phyloP scores from a whole-genome alignment of 2,797 vertebrate species.

The Zenarchopterus dispar region DNA sequence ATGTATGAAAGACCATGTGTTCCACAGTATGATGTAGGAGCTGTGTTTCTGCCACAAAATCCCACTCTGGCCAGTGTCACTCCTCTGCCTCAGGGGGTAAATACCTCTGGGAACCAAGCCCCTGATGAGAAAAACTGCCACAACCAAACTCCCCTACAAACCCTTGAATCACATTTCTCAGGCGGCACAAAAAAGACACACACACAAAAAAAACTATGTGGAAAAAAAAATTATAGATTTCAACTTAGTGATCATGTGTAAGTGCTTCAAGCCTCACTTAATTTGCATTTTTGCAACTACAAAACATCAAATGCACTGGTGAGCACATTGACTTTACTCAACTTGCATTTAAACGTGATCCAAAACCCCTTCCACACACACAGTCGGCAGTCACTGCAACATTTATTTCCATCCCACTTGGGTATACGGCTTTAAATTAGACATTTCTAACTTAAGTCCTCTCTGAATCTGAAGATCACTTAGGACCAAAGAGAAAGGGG shows the following conservation, averaged over 20 bases:
- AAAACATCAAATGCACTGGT: constrained; percentile 30
- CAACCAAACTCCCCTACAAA: constrained; percentile 18
- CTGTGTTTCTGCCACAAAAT: constrained; percentile 71
- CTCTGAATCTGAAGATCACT: constrained; percentile 50
- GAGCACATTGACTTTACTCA: constrained; percentile 23
- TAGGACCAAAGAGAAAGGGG: constrained; percentile 43
- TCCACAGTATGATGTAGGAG: constrained; percentile 68
- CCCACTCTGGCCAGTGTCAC: constrained; percentile 80
- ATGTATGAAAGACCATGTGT: constrained; percentile 64
- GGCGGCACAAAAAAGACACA: not conserved
- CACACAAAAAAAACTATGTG: not conserved
- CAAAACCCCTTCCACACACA: constrained; percentile 4
- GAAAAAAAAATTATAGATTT: constrained; percentile 5
- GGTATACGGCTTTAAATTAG: constrained; percentile 40
- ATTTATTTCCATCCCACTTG: constrained; percentile 45
- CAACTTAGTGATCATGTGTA: too few relatives aligned
- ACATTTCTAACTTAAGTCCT: constrained; percentile 38
- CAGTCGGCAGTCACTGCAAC: constrained; percentile 41
- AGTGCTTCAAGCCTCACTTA: constrained; percentile 18
- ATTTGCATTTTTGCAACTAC: not conserved
- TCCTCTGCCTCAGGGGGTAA: constrained; percentile 67
- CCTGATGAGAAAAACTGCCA: constrained; percentile 52
- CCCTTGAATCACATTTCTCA: constrained; percentile 21
- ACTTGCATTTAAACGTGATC: constrained; percentile 38
- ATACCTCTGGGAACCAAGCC: constrained; percentile 79